A percentile compares a stretch with the other conserved stretches of the same genome.
Conservation (phyloP, 2,888 invertebrate genomes). For the Drosophila borealis region DNA sequence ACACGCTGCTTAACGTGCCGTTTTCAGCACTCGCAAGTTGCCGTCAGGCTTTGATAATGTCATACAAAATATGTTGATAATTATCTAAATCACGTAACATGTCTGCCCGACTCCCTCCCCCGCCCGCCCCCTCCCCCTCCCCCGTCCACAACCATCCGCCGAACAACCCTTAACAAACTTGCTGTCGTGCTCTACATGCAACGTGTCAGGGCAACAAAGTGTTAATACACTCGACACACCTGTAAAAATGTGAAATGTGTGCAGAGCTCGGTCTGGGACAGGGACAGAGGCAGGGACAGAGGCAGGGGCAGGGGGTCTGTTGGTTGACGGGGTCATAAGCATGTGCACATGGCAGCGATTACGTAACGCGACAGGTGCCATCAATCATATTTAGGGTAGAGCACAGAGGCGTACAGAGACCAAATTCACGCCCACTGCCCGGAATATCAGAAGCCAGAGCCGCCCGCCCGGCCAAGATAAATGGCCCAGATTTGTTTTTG, state of each 20-base stretch:
- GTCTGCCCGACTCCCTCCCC: constrained; percentile 4
- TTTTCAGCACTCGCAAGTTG: constrained; percentile 6
- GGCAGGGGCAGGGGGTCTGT: background rate
- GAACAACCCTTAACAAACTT: constrained; percentile 27
- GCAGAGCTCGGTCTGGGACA: background rate
- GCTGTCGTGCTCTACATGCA: constrained; percentile 53
- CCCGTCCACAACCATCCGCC: background rate
- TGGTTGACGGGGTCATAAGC: constrained; percentile 55
- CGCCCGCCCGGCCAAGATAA: constrained; percentile 48
- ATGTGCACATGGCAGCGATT: constrained; percentile 72
- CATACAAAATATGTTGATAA: constrained; percentile 58
- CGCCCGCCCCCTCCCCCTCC: background rate
- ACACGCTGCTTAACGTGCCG: constrained; percentile 11
- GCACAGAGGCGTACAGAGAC: background rate
- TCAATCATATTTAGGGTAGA: constrained; percentile 74
- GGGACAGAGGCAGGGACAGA: background rate
- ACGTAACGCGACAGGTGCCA: constrained; percentile 78
- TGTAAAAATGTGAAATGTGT: constrained; percentile 56
- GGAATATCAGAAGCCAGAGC: background rate
- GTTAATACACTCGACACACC: constrained; percentile 65
- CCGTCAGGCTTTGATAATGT: constrained; percentile 41
- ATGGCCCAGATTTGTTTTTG: constrained; percentile 62
- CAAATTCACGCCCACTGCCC: constrained; percentile 15
- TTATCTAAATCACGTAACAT: constrained; percentile 65
- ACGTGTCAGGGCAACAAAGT: constrained; percentile 71